These are phyloP conservation scores for Drosophila tropicalis DNA, from an alignment of 1,140 invertebrate genomes.

Conservation along the genomic window DNA sequence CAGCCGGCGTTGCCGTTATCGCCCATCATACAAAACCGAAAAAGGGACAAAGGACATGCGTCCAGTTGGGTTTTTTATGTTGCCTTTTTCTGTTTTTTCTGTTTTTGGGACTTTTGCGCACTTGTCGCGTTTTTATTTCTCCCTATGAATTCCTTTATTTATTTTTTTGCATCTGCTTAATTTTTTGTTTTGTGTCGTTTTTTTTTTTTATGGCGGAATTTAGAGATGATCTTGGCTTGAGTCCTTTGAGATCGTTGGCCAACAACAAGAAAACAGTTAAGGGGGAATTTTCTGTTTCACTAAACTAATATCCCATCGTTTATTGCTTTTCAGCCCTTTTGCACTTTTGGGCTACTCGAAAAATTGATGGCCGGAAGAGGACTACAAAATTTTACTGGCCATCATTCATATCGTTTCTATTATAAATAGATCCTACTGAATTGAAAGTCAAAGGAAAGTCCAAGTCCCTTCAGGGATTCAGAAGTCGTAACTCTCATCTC, in stretches of 20 bases:
- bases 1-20: constrained; percentile 60
- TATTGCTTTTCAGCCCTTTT: too few species aligned
- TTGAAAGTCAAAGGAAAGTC: too few species aligned
- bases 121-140: constrained; percentile 54
- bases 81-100: constrained; percentile 9
- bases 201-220: constrained; percentile 6
- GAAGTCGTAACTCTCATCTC: too few species aligned
- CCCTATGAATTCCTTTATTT: neutral
- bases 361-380: too few species aligned
- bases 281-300: neutral
- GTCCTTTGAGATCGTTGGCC: neutral
- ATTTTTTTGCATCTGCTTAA: constrained; percentile 50
- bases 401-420: too few species aligned
- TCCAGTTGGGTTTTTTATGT: constrained; percentile 40
- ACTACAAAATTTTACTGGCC: too few species aligned
- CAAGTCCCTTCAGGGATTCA: too few species aligned
- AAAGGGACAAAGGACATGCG: constrained; percentile 52
- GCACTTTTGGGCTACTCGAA: too few species aligned
- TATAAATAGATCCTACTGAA: too few species aligned
- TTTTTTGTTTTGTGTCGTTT: neutral
- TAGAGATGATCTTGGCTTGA: constrained; percentile 7
- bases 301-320: too few species aligned
- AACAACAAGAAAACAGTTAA: neutral
- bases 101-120: constrained; percentile 56
- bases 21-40: constrained; percentile 47